phyloP scores from a whole-genome alignment of 2,797 vertebrate genomes.

The Arctocebus calabarensis region DNA sequence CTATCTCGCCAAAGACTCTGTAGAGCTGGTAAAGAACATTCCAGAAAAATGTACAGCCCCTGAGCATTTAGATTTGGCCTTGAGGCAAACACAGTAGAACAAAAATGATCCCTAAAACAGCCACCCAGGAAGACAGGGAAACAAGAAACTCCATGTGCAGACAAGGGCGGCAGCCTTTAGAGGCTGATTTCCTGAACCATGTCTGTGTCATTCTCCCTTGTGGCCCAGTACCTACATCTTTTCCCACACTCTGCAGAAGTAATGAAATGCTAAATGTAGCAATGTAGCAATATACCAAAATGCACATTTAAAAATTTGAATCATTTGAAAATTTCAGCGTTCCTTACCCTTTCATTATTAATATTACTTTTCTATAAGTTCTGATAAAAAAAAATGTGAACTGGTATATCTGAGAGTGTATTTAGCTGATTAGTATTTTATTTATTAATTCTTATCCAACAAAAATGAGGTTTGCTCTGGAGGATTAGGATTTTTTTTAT shows the following conservation, averaged over 20 bases:
- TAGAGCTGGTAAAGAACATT: slow-evolving; percentile 35
- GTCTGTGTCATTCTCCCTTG: not conserved
- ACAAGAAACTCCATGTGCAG: slow-evolving; percentile 1
- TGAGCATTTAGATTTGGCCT: slow-evolving; percentile 21
- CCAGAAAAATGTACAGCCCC: slow-evolving; percentile 47
- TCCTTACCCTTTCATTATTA: slow-evolving; percentile 18
- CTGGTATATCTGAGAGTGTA: not conserved
- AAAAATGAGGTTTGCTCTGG: not conserved
- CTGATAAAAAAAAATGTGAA: not conserved
- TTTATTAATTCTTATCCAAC: not conserved
- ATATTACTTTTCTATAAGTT: slow-evolving; percentile 25
- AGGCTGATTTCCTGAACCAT: not conserved
- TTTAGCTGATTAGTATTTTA: not conserved
- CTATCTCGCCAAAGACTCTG: not conserved
- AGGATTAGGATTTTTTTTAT: slow-evolving; percentile 4
- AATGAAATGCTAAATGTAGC: not conserved
- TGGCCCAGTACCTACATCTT: slow-evolving; percentile 36
- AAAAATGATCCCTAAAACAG: slow-evolving; percentile 56
- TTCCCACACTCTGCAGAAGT: slow-evolving; percentile 52
- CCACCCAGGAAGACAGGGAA: not conserved
- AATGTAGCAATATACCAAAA: not conserved
- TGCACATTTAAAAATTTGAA: slow-evolving; percentile 11
- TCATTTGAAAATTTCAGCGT: not conserved
- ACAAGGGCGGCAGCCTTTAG: not conserved
- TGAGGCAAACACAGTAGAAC: slow-evolving; percentile 29